These are phyloP conservation scores for Rallus crepitans DNA, from an alignment of 2,797 vertebrate species.

Conservation along the genomic window DNA sequence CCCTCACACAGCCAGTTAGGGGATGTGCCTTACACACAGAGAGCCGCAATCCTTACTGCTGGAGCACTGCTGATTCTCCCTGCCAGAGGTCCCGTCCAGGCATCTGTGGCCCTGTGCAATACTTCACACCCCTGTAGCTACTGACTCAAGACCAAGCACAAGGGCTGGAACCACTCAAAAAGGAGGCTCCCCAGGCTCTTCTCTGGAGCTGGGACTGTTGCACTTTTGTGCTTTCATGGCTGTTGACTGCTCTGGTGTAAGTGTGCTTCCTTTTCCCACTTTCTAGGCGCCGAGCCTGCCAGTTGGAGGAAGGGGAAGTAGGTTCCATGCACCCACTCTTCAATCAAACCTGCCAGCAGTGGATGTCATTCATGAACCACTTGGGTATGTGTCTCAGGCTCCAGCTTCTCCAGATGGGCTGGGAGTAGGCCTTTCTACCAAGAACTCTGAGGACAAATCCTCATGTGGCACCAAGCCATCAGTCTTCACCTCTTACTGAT, in stretches of 20 bases:
- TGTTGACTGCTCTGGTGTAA: not conserved
- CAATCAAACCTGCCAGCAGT: slow-evolving; percentile 83
- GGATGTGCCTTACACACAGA: not conserved
- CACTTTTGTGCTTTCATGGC: not conserved
- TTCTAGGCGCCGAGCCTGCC: slow-evolving; percentile 85
- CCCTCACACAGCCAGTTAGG: not conserved
- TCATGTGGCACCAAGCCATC: not conserved
- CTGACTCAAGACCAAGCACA: not conserved
- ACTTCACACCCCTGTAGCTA: not conserved
- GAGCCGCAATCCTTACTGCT: not conserved
- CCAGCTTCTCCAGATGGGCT: not conserved
- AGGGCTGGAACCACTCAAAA: not conserved
- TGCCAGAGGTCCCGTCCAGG: not conserved
- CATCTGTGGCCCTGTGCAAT: not conserved
- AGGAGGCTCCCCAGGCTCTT: not conserved
- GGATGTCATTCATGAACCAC: slow-evolving; percentile 93
- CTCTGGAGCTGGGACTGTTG: not conserved
- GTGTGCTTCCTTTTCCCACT: not conserved
- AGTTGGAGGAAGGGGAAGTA: slow-evolving; percentile 91
- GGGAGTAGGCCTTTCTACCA: not conserved
- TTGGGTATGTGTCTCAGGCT: slow-evolving; percentile 81
- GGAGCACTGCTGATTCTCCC: not conserved
- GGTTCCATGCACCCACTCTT: slow-evolving; percentile 90
- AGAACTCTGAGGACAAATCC: not conserved
- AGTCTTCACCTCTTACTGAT: not conserved